Evolutionary conservation across 1,140 invertebrate genomes (phyloP).

Genomic region (Ips typographus): DNA sequence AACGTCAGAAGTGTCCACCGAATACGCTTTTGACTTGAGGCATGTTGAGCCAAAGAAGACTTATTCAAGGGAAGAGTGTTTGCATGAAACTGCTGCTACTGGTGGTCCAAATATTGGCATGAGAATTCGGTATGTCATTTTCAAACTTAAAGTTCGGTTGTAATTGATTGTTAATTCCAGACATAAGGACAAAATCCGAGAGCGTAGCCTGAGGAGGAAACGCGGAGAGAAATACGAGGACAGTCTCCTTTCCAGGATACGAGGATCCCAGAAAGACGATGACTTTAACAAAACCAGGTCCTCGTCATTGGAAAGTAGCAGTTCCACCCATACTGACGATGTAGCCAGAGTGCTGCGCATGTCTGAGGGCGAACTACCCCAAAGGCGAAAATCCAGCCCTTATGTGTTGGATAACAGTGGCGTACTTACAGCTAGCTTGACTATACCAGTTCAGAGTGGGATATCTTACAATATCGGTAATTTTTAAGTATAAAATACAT

Average conservation of each 20-base stretch:
- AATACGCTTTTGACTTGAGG: conserved; percentile 43
- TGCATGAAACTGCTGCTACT: conserved; percentile 70
- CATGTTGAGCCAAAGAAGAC: conserved; percentile 54
- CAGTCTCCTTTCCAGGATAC: conserved; percentile 56
- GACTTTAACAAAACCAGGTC: conserved; percentile 43
- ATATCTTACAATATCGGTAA: conserved; percentile 42
- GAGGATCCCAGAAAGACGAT: conserved; percentile 44
- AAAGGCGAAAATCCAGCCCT: conserved; percentile 56
- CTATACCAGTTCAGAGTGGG: conserved; percentile 66
- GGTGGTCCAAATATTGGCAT: conserved; percentile 59
- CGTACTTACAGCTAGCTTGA: conserved; percentile 79
- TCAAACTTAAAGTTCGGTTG: conserved; percentile 8
- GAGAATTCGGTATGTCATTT: conserved; percentile 50
- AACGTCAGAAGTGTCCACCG: conserved; percentile 43
- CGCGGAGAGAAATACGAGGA: conserved; percentile 53
- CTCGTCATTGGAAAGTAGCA: conserved; percentile 48
- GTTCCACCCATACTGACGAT: conserved; percentile 56
- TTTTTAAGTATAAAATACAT: conserved; percentile 33
- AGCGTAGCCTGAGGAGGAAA: conserved; percentile 51
- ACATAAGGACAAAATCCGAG: conserved; percentile 51
- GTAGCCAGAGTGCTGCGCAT: conserved; percentile 46
- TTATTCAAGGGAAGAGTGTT: conserved; percentile 70
- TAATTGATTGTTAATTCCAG: conserved; percentile 37
- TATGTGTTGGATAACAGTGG: conserved; percentile 57
- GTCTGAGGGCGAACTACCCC: conserved; percentile 51